These are phyloP conservation scores for Hemicrepidius hirtus DNA, from an alignment of 2,888 invertebrate species.

Conservation along the genomic window DNA sequence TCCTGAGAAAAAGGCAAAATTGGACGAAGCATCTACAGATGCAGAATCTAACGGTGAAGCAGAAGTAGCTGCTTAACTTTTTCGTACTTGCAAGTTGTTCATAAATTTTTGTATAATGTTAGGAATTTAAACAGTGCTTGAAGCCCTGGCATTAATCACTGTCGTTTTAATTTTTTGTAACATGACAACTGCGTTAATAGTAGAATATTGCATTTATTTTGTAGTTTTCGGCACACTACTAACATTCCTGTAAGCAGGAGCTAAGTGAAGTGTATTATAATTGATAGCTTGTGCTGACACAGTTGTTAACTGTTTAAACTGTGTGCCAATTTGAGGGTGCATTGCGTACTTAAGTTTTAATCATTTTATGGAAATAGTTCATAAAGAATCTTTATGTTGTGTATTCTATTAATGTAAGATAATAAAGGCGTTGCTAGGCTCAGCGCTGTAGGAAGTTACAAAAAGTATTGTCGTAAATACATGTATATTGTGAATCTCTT, in stretches of 20 bases:
- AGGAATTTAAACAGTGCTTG: constrained; percentile 56
- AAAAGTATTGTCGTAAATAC: constrained; percentile 63
- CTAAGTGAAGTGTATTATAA: constrained; percentile 41
- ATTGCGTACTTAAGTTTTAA: constrained; percentile 67
- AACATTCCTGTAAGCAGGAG: constrained; percentile 57
- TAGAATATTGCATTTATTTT: constrained; percentile 53
- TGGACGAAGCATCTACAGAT: constrained; percentile 78
- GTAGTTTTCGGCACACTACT: constrained; percentile 52
- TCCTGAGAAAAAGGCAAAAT: constrained; percentile 84
- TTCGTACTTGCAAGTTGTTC: constrained; percentile 49
- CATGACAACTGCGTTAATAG: constrained; percentile 44
- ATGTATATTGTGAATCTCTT: constrained; percentile 67
- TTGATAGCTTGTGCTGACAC: constrained; percentile 39
- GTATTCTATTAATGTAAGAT: constrained; percentile 54
- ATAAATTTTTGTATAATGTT: constrained; percentile 61
- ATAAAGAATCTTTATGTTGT: constrained; percentile 53
- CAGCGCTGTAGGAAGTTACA: constrained; percentile 52
- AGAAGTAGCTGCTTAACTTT: constrained; percentile 76
- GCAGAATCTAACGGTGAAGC: constrained; percentile 73
- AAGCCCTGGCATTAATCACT: constrained; percentile 43
- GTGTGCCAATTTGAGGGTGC: constrained; percentile 66
- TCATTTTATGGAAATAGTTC: constrained; percentile 55
- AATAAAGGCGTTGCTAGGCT: constrained; percentile 51
- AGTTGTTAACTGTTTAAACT: constrained; percentile 41
- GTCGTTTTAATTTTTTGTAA: constrained; percentile 42